Percentiles rank a stretch among this genome's conserved stretches.
Conservation (phyloP, 2,888 invertebrate species). For the Globia sparganii region DNA sequence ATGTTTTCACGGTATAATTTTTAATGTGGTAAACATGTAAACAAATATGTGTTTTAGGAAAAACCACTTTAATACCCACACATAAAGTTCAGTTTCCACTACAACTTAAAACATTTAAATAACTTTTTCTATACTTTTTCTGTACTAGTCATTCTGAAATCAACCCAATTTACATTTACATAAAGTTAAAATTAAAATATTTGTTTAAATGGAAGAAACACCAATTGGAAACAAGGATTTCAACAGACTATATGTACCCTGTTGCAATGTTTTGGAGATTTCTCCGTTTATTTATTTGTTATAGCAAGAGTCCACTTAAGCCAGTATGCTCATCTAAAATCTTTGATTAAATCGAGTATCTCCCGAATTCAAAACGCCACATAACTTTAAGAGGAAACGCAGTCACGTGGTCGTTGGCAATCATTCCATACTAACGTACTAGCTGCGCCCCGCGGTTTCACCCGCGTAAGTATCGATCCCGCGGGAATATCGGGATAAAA, state of each 20-base stretch:
- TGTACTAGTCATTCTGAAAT: background rate
- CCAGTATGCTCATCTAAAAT: background rate
- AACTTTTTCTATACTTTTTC: background rate
- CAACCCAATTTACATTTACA: background rate
- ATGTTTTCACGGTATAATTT: slow-evolving; percentile 12
- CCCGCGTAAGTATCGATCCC: too few relatives aligned
- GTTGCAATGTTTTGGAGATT: slow-evolving; percentile 13
- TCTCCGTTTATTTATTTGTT: slow-evolving; percentile 14
- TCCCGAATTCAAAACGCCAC: slow-evolving; percentile 25
- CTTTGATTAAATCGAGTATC: slow-evolving; percentile 24
- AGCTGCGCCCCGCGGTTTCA: too few relatives aligned
- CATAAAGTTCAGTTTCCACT: background rate
- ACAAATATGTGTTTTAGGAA: background rate
- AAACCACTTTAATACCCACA: background rate
- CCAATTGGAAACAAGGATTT: too few relatives aligned
- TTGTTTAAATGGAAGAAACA: background rate
- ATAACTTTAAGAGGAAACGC: background rate
- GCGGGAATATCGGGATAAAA: too few relatives aligned
- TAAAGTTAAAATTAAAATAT: too few relatives aligned
- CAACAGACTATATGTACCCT: background rate
- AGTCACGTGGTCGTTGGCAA: too few relatives aligned
- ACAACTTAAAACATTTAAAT: background rate
- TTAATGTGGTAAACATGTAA: background rate
- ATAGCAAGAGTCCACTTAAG: slow-evolving; percentile 10
- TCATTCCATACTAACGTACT: too few relatives aligned